Evolutionary conservation across 2,113 vertebrate genomes (phyloP).

Genomic region (Grantiella picta): DNA sequence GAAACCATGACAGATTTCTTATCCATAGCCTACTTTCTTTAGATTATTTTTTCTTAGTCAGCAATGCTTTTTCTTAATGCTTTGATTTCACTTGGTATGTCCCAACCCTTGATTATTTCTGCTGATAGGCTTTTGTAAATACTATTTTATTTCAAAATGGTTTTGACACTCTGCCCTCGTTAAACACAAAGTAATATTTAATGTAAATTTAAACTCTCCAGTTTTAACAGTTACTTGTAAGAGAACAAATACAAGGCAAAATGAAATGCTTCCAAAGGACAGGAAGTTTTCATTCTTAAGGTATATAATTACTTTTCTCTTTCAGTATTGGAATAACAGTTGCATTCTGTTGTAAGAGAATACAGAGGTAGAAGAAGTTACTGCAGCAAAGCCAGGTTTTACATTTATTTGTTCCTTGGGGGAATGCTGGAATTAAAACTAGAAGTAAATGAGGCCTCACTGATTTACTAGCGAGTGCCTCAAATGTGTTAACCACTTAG

Average conservation of each 20-base stretch:
- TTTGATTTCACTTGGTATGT: background rate
- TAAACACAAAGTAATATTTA: background rate
- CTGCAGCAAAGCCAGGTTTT: background rate
- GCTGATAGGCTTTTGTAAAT: background rate
- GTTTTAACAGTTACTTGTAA: background rate
- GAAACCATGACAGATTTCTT: background rate
- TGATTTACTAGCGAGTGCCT: background rate
- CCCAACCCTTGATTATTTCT: background rate
- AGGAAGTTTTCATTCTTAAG: background rate
- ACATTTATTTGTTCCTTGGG: background rate
- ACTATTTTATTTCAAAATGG: background rate
- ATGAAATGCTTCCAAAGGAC: background rate
- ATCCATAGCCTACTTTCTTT: background rate
- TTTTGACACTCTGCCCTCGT: background rate
- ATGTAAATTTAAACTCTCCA: background rate
- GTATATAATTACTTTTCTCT: background rate
- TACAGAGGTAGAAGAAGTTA: background rate
- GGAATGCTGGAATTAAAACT: background rate
- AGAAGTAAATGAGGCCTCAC: background rate
- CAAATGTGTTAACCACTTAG: background rate
- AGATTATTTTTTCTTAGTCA: background rate
- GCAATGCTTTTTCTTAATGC: background rate
- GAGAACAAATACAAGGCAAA: background rate
- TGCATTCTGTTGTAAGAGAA: background rate
- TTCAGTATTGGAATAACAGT: background rate